Evolutionary conservation across 2,797 vertebrate species (phyloP).

Genomic region (Rhynchonycteris naso): DNA sequence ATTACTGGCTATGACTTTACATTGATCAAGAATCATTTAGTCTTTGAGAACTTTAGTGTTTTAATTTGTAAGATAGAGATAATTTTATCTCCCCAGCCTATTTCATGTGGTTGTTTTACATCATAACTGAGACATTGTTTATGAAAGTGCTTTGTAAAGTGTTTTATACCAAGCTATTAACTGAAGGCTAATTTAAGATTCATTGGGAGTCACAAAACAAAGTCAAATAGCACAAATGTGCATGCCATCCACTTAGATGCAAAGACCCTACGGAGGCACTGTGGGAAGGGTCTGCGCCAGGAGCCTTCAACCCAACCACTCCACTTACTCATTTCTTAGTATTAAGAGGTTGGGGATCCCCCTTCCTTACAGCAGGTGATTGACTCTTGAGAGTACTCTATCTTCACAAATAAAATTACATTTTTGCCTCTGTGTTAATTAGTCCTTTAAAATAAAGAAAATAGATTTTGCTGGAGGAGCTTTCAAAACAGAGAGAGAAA

Average conservation of each 20-base stretch:
- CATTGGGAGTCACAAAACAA: not conserved
- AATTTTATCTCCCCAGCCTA: not conserved
- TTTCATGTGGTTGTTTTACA: not conserved
- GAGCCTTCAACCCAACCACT: not conserved
- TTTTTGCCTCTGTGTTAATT: conserved; percentile 42
- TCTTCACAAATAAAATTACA: not conserved
- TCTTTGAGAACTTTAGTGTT: not conserved
- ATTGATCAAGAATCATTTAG: not conserved
- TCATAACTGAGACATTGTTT: not conserved
- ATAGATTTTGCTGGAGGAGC: not conserved
- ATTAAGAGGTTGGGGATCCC: not conserved
- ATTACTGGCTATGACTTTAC: not conserved
- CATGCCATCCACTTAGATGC: not conserved
- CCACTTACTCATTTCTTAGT: not conserved
- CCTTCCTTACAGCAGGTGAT: not conserved
- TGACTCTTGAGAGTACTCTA: not conserved
- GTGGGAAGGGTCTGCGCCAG: not conserved
- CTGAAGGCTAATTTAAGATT: not conserved
- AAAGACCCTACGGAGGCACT: not conserved
- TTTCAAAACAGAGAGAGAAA: conserved; percentile 42
- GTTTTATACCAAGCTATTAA: not conserved
- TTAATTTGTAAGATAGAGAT: not conserved
- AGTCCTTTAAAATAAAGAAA: conserved; percentile 45
- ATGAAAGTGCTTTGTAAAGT: not conserved
- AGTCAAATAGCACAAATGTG: not conserved